Base-by-base conservation (phyloP, 2,797 vertebrate species). In the Nyctalus aviator region DNA sequence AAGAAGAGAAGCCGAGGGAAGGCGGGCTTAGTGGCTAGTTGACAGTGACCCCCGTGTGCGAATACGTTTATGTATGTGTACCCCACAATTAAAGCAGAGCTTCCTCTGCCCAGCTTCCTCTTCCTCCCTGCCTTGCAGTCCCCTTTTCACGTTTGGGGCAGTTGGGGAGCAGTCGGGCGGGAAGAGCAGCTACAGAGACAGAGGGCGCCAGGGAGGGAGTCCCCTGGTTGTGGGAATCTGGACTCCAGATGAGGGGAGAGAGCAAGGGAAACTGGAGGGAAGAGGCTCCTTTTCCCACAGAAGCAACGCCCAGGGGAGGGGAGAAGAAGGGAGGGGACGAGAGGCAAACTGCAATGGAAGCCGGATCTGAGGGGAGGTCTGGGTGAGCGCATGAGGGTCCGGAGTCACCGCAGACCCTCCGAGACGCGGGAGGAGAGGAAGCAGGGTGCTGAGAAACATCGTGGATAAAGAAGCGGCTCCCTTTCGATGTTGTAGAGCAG, bases 51-150 rank as follows among this genome's bases (percentile, higher is more conserved):
- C 5, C 0, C 30, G 0, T 8, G 0, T 7, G 3, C 0, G 0
- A 5, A 1, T 4, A 18, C 2, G 0, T 5, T 5, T 3, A 0
- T 2, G 12, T 11, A 4, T 0, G 0, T 10, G 23, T 1, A 15
- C 35, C 44, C 44, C 27, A 0, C 59, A 1, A 9, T 1, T 1
- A 5, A 1, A 11, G 44, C 4, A 0, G 0, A 0, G 14, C 1
- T 11, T 5, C 8, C 77, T 8, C 5, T 10, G 55, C 21, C 44
- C 0, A 0, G 46, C 37, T 46, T 50, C 78, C 44, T 30, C 78
- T 35, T 30, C 32, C 35, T 15, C 11, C n/a, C 81, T 35, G 23
- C 44, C 13, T 35, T 25, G 35, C 21, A 10, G 25, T 9, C 6
- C 14, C 21, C 37, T 15, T 1, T 23, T 37, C 66, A 6, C 2